phyloP scores from a whole-genome alignment of 2,888 invertebrate species.

The Cephonodes hylas region DNA sequence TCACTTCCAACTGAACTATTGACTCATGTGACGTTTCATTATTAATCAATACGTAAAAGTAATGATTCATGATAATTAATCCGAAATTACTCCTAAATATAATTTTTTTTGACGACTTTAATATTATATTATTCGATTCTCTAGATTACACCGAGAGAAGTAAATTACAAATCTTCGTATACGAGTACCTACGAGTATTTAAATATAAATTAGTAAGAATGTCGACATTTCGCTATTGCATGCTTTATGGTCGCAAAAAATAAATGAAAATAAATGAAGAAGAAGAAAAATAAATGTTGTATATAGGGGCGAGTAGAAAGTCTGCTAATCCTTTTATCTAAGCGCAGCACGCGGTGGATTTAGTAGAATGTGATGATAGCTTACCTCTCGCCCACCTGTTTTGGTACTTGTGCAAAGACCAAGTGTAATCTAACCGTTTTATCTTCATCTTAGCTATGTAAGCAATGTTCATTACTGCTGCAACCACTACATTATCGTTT shows the following conservation, averaged over 20 bases:
- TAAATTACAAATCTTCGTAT: too few species aligned
- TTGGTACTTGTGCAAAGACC: conserved; percentile 11
- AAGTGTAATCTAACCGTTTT: background rate
- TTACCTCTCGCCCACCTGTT: conserved; percentile 5
- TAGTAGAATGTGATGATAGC: conserved; percentile 26
- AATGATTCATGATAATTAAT: too few species aligned
- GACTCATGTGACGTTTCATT: too few species aligned
- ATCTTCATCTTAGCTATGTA: background rate
- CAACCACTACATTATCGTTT: background rate
- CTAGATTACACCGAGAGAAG: too few species aligned
- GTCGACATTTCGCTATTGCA: background rate
- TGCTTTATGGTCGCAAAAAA: background rate
- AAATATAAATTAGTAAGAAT: background rate
- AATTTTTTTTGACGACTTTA: too few species aligned
- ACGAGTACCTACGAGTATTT: too few species aligned
- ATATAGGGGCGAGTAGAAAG: conserved; percentile 52
- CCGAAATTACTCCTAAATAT: too few species aligned
- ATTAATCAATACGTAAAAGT: too few species aligned
- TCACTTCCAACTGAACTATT: too few species aligned
- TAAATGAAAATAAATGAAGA: background rate
- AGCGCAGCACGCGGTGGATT: conserved; percentile 59
- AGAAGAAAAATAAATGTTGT: conserved; percentile 4
- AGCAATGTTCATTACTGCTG: background rate
- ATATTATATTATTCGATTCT: too few species aligned
- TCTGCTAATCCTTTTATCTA: conserved; percentile 72